These are phyloP conservation scores for Andrena fulva DNA, from an alignment of 2,888 invertebrate genomes.

Conservation along the genomic window DNA sequence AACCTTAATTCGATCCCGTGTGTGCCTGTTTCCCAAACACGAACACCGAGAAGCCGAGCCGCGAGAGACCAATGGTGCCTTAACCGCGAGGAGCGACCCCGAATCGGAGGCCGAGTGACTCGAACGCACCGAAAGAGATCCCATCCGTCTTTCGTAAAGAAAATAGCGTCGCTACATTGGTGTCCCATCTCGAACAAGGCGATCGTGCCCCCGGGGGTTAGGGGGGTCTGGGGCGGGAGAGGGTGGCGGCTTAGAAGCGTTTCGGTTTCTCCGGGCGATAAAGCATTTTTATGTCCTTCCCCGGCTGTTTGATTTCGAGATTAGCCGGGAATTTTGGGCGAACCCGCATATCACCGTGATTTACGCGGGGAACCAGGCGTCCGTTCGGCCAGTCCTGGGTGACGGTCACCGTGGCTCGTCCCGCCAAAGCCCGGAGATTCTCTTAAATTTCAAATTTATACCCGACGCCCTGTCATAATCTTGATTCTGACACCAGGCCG, in stretches of 20 bases:
- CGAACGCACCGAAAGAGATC: constrained; percentile 33
- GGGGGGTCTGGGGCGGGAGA: constrained; percentile 8
- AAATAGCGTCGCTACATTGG: constrained; percentile 52
- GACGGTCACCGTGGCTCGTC: constrained; percentile 59
- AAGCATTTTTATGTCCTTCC: constrained; percentile 84
- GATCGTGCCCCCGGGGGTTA: constrained; percentile 65
- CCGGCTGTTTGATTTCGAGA: constrained; percentile 84
- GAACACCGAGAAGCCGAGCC: neutral
- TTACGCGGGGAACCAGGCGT: constrained; percentile 74
- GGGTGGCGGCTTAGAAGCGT: constrained; percentile 65
- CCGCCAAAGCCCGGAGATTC: constrained; percentile 74
- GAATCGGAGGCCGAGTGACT: constrained; percentile 34
- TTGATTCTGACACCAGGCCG: constrained; percentile 82
- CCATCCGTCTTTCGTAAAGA: constrained; percentile 49
- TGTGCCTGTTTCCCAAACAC: too few relatives aligned
- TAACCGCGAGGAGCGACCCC: neutral
- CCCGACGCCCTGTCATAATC: constrained; percentile 82
- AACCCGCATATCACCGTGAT: constrained; percentile 85
- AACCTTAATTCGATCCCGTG: too few relatives aligned
- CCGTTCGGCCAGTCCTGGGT: constrained; percentile 59
- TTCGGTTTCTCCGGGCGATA: constrained; percentile 77
- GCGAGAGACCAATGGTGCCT: neutral
- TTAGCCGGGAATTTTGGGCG: constrained; percentile 84
- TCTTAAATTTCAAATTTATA: constrained; percentile 85
- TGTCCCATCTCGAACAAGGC: constrained; percentile 63